Base-by-base conservation (phyloP, 2,113 vertebrate species). In the Riparia riparia region DNA sequence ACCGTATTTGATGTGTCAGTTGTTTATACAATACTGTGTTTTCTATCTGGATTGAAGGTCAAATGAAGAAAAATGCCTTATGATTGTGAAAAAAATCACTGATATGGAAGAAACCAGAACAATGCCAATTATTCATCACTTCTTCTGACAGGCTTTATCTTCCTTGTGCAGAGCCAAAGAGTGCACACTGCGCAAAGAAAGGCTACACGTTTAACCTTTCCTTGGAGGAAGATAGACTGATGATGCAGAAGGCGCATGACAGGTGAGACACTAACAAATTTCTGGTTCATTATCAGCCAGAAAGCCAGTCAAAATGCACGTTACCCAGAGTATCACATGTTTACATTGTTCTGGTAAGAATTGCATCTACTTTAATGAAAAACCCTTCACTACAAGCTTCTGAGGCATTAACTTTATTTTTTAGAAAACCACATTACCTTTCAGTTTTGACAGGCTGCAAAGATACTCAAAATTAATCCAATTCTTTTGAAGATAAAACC, bases 111-210 rank as follows among this genome's bases (percentile, higher is more conserved):
- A 76, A 95, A 81, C 6, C 39, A 90, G 63, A 90, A 86, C 77
- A 90, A 87, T 82, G 53, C 2, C 37, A 91, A 17, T 65, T 58
- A 89, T 26, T 93, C 24, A 60, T 31, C 16, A 18, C 49, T 24
- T 92, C 63, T 76, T 90, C 64, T 83, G 72, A 65, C 15, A 42
- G 8, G 4, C 22, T 93, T 94, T 93, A 90, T 82, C 80, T 96
- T 92, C 37, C 25, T 51, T 51, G 12, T 63, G 83, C 94, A 96
- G 60, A 76, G 26, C 19, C 19, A 60, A 45, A 54, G 14, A 71
- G 13, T 19, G 54, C 51, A 81, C 28, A 44, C 29, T 5, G 37
- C 72, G n/a, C 71, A 32, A 39, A 7, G 24, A 66, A 89, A 65
- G 44, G 20, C 45, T 82, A 47, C 12, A 54, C 0, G 5, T 72